Evolutionary conservation across 2,888 invertebrate species (phyloP), one percentile per base, ranked within the genome.

Genomic region (Ophion ellenae): DNA sequence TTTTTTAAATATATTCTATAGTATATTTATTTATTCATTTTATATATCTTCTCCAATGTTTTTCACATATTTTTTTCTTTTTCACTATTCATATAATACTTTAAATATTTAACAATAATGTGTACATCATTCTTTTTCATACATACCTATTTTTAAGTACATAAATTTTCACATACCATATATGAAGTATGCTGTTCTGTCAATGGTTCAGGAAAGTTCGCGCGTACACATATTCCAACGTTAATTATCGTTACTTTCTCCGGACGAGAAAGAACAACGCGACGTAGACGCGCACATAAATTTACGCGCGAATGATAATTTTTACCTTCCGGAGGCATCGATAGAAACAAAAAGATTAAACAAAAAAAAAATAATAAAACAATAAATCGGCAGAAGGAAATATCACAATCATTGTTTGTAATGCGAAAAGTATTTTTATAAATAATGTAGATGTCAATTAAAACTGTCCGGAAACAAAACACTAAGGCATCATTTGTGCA

Each of bases 221-320:
- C 59, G 61, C 67, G 63, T 79, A 70, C 11, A 20, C n/a, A 71
- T 47, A 61, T 70, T 24, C 63, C 36, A 76, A 6, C 36, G 53
- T 66, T 66, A n/a, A 69, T 75, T 64, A 63, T 66, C 66, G 17
- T 40, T 17, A 67, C 76, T 76, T 82, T 82, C 76, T 40, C 82
- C 53, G 40, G 24, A 11, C 53, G 2, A n/a, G 61, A 61, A 7
- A 61, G 61, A 6, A 61, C 24, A 20, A 61, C 6, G 20, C 20
- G 4, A 17, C 20, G 24, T n/a, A 10, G 6, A 69, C 45, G 24
- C 10, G 10, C 40, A 7, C 28, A 20, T 53, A 17, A 53, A 53
- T 24, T 28, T 40, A 64, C 32, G 66, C 73, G 59, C 24, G 81
- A n/a, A 67, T 59, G n/a, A 45, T 74, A 75, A 63, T 74, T 67